Percentiles rank a stretch among this genome's conserved stretches.
Conservation (phyloP, 2,113 vertebrate genomes). For the Chloroceryle aenea region DNA sequence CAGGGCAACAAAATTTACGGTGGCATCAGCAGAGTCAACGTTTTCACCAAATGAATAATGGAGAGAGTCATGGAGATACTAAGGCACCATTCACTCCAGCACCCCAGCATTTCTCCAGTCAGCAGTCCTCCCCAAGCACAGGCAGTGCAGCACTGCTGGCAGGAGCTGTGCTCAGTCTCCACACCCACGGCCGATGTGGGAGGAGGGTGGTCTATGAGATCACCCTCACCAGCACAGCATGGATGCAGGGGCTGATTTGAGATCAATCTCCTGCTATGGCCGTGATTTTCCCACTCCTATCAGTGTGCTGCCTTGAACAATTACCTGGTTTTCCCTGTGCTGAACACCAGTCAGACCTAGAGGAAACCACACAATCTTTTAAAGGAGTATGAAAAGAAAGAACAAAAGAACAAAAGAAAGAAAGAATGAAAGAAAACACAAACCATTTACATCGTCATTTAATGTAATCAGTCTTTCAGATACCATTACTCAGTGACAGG, state of each 20-base stretch:
- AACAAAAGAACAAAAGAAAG: no score
- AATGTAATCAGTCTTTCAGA: conserved; percentile 15
- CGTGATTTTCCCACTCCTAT: not conserved
- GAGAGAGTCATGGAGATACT: not conserved
- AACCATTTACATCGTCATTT: conserved; percentile 18
- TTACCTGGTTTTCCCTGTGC: no score
- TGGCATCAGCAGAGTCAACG: not conserved
- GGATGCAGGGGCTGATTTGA: not conserved
- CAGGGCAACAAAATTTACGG: not conserved
- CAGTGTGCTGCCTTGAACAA: not conserved
- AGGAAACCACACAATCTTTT: not conserved
- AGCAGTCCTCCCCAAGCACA: not conserved
- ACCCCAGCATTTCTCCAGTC: accelerated
- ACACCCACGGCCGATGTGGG: not conserved
- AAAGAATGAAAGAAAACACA: not conserved
- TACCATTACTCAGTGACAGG: conserved; percentile 25
- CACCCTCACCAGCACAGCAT: not conserved
- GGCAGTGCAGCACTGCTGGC: accelerated
- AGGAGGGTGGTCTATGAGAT: no score
- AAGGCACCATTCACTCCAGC: not conserved
- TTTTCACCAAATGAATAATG: not conserved
- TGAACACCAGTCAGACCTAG: not conserved
- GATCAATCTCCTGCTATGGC: no score
- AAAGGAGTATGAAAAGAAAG: not conserved
- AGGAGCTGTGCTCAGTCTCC: not conserved